These are phyloP conservation scores for Galeopsomyia nigrocyanea DNA, from an alignment of 2,888 invertebrate genomes.

Conservation along the genomic window DNA sequence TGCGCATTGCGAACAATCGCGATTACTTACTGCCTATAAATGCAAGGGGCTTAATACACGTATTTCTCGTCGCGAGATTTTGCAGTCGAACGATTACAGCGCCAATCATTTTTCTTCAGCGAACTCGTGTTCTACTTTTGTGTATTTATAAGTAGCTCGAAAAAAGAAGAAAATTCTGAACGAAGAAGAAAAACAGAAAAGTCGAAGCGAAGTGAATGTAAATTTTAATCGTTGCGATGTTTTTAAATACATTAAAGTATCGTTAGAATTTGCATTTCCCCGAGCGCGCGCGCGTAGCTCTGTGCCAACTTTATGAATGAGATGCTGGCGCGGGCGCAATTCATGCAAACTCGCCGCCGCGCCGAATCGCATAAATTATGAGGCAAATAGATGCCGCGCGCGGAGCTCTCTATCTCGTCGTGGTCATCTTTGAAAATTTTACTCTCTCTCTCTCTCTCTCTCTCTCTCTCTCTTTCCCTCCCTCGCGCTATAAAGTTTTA, in stretches of 20 bases:
- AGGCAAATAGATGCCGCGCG: background rate
- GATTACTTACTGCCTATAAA: too few species aligned
- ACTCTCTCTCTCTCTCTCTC: background rate
- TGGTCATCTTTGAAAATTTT: slow-evolving; percentile 4
- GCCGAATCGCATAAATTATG: slow-evolving; percentile 39
- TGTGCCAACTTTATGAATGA: slow-evolving; percentile 26
- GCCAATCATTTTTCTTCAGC: too few species aligned
- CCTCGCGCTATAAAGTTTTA: slow-evolving; percentile 1
- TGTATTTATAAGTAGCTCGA: too few species aligned
- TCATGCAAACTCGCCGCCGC: slow-evolving; percentile 33
- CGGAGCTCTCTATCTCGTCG: background rate
- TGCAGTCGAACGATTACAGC: too few species aligned
- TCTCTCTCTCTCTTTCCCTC: too few species aligned
- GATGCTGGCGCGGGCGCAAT: background rate
- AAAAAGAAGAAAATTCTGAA: background rate
- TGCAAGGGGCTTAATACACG: too few species aligned
- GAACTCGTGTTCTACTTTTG: too few species aligned
- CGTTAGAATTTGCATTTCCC: slow-evolving; percentile 36
- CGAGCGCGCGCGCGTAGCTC: background rate
- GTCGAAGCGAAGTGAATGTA: slow-evolving; percentile 20
- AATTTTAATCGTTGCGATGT: slow-evolving; percentile 35
- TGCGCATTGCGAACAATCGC: too few species aligned
- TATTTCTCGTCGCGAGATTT: too few species aligned
- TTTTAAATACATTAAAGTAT: slow-evolving; percentile 39
- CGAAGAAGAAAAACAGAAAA: background rate